Base-by-base conservation (phyloP, 1,140 invertebrate genomes). In the Apis florea region DNA sequence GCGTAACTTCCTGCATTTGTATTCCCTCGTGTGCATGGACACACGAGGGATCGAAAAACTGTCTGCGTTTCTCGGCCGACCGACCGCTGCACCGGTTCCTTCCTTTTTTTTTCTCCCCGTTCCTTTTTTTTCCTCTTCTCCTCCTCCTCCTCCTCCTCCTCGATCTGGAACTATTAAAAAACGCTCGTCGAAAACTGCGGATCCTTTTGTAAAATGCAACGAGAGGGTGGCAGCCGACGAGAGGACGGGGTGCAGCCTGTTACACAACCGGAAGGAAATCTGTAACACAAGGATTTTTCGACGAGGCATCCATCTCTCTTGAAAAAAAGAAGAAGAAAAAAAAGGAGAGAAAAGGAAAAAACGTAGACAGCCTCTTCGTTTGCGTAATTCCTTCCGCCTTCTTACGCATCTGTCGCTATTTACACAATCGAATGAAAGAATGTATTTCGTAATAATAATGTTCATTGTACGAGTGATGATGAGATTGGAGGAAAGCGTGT, bases 1-100 rank as follows among this genome's bases (percentile, higher is more conserved):
- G 88, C 88, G 75, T 86, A 81, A 86, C 83, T 89, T 89, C 88
- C 88, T 89, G 88, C 82, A 85, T 83, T 87, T 51, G 80, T 76
- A 80, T 83, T 88, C 77, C 74, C 79, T 72, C 63, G 76, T 59
- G 72, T 56, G 56, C 64, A 83, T 66, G 85, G 83, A 85, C 85
- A 80, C 61, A 58, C 64, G 24, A 73, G 75, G 51, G 66, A 73
- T 53, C 78, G 66, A 89, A 88, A 84, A 86, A 88, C 71, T 69
- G 67, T n/a, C 79, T 54, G 61, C 79, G 84, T 82, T 88, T 82
- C 82, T 80, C 78, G 76, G 69, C 58, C 76, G 73, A 68, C 82
- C 86, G n/a, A 70, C 70, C 31, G 87, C 82, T 87, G 85, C 72
- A 61, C 66, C 78, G 72, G 69, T 61, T 64, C 64, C 51, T 63